Evolutionary conservation across 2,113 vertebrate genomes (phyloP), one percentile per base, ranked within the genome.

Genomic region (Carettochelys insculpta): DNA sequence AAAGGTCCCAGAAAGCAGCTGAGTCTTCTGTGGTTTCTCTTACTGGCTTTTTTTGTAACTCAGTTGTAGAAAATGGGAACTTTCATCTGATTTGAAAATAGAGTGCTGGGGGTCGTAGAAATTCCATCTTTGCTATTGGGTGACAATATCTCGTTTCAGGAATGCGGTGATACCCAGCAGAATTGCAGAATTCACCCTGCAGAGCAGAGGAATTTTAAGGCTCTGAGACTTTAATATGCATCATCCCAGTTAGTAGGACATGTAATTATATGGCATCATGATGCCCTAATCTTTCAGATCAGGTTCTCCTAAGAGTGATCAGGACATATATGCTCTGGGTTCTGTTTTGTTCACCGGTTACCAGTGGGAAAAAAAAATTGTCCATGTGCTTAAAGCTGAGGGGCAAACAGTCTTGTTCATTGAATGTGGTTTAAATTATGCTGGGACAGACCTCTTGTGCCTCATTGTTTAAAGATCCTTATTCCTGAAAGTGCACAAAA

Each of bases 401-500:
- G 47, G 9, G 0, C 0, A 1, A 53, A 19, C 73, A 85, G 8
- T 22, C 9, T 76, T 94, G 85, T 45, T 82, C 92, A 85, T 89
- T 81, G 9, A 47, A 95, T 92, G 84, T 86, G 90, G 91, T 95
- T 90, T 90, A 20, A 45, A 51, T 1, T 0, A 89, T 54, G 92
- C 85, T 0, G 0, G 88, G 93, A 54, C 81, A 94, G 82, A 95
- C 86, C 80, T 96, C 93, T 93, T 56, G 77, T 76, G 43, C 87
- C 58, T 83, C 0, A 0, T 88, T 92, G 75, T 87, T 84, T 56
- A 82, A 89, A 94, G 90, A 92, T 87, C 94, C 91, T 90, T 96
- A 48, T 92, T 8, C 0, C 90, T 90, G 86, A 95, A 96, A 95
- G 94, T 94, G 92, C 94, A 95, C 85, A 94, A 87, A 95, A 95